phyloP scores from a whole-genome alignment of 1,140 invertebrate species.

The Sarcophaga peregrina region DNA sequence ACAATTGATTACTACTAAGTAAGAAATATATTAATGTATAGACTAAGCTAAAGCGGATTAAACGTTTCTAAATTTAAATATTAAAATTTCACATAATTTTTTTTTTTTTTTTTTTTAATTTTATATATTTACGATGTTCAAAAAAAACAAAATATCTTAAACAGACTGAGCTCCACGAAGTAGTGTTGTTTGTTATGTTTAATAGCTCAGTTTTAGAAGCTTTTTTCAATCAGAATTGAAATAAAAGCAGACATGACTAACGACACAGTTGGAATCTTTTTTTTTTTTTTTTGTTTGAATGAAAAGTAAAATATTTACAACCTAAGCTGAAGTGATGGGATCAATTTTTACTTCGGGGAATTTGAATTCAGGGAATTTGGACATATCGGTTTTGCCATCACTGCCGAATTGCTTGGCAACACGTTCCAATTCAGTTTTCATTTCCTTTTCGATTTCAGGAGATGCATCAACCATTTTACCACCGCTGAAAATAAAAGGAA shows the following conservation, averaged over 20 bases:
- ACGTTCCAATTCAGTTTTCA: conserved; percentile 83
- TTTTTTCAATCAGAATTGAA: background rate
- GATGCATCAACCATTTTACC: conserved; percentile 85
- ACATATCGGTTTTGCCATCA: conserved; percentile 82
- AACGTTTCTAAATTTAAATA: background rate
- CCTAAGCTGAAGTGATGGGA: conserved; percentile 67
- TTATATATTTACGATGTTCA: background rate
- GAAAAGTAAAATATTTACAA: conserved; percentile 22
- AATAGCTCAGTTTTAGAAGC: background rate
- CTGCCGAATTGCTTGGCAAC: conserved; percentile 83
- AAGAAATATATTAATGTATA: conserved; percentile 4
- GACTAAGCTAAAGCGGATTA: background rate
- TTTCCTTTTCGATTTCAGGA: conserved; percentile 79
- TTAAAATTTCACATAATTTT: conserved; percentile 3
- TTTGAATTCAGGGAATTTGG: conserved; percentile 86
- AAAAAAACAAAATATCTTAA: background rate
- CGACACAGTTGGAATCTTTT: conserved; percentile 19
- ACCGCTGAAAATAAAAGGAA: conserved; percentile 68
- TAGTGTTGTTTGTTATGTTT: background rate
- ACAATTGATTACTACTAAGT: conserved; percentile 48
- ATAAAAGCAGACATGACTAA: background rate
- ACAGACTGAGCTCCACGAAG: background rate
- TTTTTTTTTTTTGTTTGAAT: background rate
- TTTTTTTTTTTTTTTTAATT: conserved; percentile 20
- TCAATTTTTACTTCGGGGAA: conserved; percentile 78